These are phyloP conservation scores for Notothenia coriiceps DNA, from an alignment of 2,113 vertebrate genomes.

Conservation along the genomic window DNA sequence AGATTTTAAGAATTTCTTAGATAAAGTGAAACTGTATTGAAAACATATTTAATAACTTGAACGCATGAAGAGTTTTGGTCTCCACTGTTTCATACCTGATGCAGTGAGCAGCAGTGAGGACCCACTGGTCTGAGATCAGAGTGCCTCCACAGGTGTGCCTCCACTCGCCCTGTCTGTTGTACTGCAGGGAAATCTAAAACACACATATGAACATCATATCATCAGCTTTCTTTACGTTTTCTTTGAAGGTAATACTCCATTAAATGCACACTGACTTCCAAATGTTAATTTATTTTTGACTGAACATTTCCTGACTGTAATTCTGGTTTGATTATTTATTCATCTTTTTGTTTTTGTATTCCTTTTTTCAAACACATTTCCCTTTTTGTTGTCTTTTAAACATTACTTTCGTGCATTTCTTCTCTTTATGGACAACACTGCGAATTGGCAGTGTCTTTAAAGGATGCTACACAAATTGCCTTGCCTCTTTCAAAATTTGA, in stretches of 20 bases:
- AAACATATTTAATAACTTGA: background rate
- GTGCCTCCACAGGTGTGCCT: constrained; percentile 90
- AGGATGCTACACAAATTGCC: background rate
- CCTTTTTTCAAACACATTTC: background rate
- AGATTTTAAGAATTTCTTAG: background rate
- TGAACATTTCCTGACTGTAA: background rate
- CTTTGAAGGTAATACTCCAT: too few relatives aligned
- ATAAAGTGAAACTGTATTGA: background rate
- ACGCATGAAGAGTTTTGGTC: background rate
- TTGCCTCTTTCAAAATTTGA: background rate
- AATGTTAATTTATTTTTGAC: background rate
- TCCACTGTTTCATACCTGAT: constrained; percentile 84
- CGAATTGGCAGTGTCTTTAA: background rate
- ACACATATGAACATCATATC: background rate
- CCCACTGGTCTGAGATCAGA: constrained; percentile 85
- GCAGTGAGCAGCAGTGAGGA: constrained; percentile 93
- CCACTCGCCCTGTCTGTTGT: constrained; percentile 75
- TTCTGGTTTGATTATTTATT: background rate
- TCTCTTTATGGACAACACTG: background rate
- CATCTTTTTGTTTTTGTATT: too few relatives aligned
- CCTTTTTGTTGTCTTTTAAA: background rate
- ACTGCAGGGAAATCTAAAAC: constrained; percentile 91
- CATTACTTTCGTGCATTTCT: background rate
- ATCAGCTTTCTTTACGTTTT: too few relatives aligned
- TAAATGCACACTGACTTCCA: too few relatives aligned